These are phyloP conservation scores for Lamproptera curius DNA, from an alignment of 2,888 invertebrate genomes.

Conservation along the genomic window DNA sequence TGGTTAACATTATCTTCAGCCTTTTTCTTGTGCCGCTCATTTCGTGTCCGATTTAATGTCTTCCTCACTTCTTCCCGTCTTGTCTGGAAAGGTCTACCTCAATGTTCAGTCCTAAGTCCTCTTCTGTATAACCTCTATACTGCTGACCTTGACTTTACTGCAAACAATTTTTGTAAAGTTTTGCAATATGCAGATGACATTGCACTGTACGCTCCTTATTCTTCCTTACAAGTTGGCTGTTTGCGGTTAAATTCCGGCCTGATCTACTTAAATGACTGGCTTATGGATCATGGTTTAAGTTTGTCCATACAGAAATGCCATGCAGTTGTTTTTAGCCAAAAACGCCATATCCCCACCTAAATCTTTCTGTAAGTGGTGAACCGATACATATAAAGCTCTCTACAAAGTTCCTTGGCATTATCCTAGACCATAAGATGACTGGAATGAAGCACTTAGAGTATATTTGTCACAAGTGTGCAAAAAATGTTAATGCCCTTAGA, in stretches of 20 bases:
- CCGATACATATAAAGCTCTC: no score
- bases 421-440: neutral
- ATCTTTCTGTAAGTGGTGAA: no score
- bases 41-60: slow-evolving; percentile 3
- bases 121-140: slow-evolving; percentile 28
- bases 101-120: slow-evolving; percentile 17
- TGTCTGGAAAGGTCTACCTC: slow-evolving; percentile 30
- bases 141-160: slow-evolving; percentile 20
- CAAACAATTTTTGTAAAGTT: slow-evolving; percentile 18
- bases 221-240: no score
- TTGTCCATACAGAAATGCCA: neutral
- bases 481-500: slow-evolving; percentile 21
- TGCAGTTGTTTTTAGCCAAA: neutral
- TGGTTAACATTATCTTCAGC: slow-evolving; percentile 19
- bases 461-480: slow-evolving; percentile 25
- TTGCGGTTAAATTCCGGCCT: no score
- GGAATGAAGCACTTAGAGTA: neutral
- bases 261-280: no score
- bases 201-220: slow-evolving; percentile 17
- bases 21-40: slow-evolving; percentile 19
- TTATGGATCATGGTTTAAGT: neutral
- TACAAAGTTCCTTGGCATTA: neutral
- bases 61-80: slow-evolving; percentile 12
- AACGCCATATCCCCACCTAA: no score
- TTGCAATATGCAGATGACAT: slow-evolving; percentile 33